Percentiles rank a stretch among this genome's conserved stretches.
These are phyloP conservation scores for Erebia ligea DNA, from an alignment of 2,888 invertebrate species.

Conservation along the genomic window DNA sequence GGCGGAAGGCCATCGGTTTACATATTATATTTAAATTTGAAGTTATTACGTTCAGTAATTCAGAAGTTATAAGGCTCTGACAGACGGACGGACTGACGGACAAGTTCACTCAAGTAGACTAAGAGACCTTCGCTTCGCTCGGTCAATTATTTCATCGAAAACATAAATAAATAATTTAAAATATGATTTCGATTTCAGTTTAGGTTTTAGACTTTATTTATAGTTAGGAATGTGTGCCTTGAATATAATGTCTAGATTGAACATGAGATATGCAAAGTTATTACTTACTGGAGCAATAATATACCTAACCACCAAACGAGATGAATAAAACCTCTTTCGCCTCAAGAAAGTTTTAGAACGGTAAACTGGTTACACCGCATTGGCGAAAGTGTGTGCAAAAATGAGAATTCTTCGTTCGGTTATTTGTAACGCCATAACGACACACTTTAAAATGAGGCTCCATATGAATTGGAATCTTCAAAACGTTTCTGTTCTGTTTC, in stretches of 20 bases:
- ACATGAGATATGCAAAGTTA: background rate
- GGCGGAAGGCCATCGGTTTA: too few relatives aligned
- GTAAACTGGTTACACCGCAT: constrained; percentile 22
- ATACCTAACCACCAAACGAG: background rate
- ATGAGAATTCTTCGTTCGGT: background rate
- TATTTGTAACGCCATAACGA: constrained; percentile 16
- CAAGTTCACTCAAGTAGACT: too few relatives aligned
- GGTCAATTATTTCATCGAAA: too few relatives aligned
- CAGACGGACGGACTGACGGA: too few relatives aligned
- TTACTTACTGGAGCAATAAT: background rate
- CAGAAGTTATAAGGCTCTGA: too few relatives aligned
- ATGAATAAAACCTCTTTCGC: background rate
- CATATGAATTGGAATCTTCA: background rate
- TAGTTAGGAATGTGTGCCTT: too few relatives aligned
- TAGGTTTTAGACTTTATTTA: too few relatives aligned
- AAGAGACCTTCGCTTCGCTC: too few relatives aligned
- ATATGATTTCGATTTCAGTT: too few relatives aligned
- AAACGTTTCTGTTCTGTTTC: background rate
- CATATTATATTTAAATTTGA: too few relatives aligned
- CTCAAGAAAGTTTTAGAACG: constrained; percentile 24
- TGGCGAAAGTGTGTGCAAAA: constrained; percentile 23
- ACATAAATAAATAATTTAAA: too few relatives aligned
- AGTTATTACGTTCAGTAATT: too few relatives aligned
- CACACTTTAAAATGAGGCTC: constrained; percentile 17
- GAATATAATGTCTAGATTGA: background rate